Base-by-base conservation (phyloP, 2,888 invertebrate genomes). In the Molorchus minor region DNA sequence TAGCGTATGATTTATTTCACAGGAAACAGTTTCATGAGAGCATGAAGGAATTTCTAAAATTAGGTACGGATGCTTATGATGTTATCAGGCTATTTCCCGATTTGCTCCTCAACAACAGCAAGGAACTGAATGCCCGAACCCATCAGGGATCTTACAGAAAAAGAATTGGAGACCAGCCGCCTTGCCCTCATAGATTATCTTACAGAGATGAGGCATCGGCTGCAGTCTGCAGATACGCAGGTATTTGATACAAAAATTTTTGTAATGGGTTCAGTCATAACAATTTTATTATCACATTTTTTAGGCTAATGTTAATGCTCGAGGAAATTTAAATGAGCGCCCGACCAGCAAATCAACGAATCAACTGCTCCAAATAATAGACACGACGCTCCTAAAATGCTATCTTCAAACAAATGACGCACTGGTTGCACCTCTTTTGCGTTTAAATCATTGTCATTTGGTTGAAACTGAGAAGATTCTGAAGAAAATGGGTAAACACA, bases 331-430 rank as follows among this genome's bases (percentile, higher is more conserved):
- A 43, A 83, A 82, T 68, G 82, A 80, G 44, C 79, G 79, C 75
- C 75, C 79, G 0, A 72, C 79, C 30, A 82, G 70, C 53, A 84
- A 83, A 69, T 83, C 88, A 0, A 86, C 85, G 7, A 84, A 86
- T 62, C 87, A 88, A 67, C 81, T 93, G 20, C 80, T 97, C 58
- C 96, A 96, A 79, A 92, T 98, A 54, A 96, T 99, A 59, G 99
- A 99, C 78, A 99, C 98, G 0, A 98, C 98, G 0, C 82, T 99
- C 47, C 84, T 99, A 7, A 98, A 98, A 80, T 98, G 98, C 77
- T 99, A 98, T 82, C 84, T 99, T 58, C 92, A 94, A 92, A 97
- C 96, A 0, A 98, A 98, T 78, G 97, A 98, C 81, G 95, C 95
- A 0, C 83, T 97, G 49, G 93, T 98, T 1, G 95, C 96, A 0